Conservation (phyloP, 2,888 invertebrate genomes). For the Drosophila glabriapex region DNA sequence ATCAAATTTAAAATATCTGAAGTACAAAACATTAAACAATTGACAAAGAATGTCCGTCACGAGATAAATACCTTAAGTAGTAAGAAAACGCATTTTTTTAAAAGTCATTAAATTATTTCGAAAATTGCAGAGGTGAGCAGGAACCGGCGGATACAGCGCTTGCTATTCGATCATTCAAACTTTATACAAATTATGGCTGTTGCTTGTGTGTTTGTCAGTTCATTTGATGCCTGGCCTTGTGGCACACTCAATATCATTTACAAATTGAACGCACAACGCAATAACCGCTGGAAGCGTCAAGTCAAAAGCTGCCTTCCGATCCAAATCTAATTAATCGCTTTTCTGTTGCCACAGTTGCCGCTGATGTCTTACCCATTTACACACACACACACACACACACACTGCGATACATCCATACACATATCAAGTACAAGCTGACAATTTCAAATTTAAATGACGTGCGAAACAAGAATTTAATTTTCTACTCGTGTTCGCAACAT, state of each 20-base stretch:
- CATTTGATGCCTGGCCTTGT: slow-evolving; percentile 55
- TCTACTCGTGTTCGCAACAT: slow-evolving; percentile 61
- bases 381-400: slow-evolving; percentile 21
- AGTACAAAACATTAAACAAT: neutral
- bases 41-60: neutral
- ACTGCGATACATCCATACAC: slow-evolving; percentile 5
- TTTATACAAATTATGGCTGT: slow-evolving; percentile 14
- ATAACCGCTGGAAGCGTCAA: slow-evolving; percentile 33
- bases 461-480: slow-evolving; percentile 84
- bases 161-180: too few relatives aligned
- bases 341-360: slow-evolving; percentile 66
- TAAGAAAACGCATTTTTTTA: neutral
- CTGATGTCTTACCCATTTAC: slow-evolving; percentile 46
- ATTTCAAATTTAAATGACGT: slow-evolving; percentile 83
- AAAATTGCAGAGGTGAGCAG: neutral
- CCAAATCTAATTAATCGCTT: slow-evolving; percentile 82
- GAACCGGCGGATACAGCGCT: too few relatives aligned
- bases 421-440: slow-evolving; percentile 54
- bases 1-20: neutral
- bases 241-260: slow-evolving; percentile 45
- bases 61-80: neutral
- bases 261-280: slow-evolving; percentile 41
- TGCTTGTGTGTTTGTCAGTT: slow-evolving; percentile 58
- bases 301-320: slow-evolving; percentile 35
- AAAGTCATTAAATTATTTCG: neutral